Base-by-base conservation (phyloP, 1,140 invertebrate species). In the Gryon sp. region DNA sequence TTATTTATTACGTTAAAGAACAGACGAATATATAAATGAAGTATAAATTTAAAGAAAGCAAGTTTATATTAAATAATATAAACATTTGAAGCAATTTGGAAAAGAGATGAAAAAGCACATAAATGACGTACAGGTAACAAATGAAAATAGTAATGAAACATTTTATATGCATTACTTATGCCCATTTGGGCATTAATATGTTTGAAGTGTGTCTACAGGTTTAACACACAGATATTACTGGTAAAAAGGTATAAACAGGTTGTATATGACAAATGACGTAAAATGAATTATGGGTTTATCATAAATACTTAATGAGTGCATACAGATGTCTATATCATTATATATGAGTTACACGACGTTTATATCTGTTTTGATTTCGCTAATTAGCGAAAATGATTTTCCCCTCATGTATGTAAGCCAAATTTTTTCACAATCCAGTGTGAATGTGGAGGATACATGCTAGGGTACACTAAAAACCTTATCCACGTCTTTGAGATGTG, bases 201-300 rank as follows among this genome's bases (percentile, higher is more conserved):
- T 88, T 89, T 88, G 53, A 88, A 88, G 87, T 88, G 85, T 89
- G 88, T 87, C 88, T 89, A 84, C 88, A 88, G 87, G 87, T 89
- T 88, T 88, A 87, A 88, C 85, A 81, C 86, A 89, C 86, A 87
- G 83, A 83, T 87, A 83, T 85, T 82, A 85, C 85, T 85, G 86
- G 83, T 87, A 84, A 81, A 78, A 80, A 81, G 84, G 84, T 86
- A 87, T 82, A 79, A 83, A 86, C 85, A 88, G 83, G 86, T 88
- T 87, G 83, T 88, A 87, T 89, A 81, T 76, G 86, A 89, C 87
- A 80, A 84, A 80, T 86, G 84, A 87, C 85, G 82, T 80, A 80
- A 83, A 83, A n/a, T n/a, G n/a, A 83, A 83, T 83, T 83, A 76
- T 80, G 80, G 80, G 59, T 80, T n/a, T 83, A 76, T 68, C 52